These are phyloP conservation scores for Linepithema humile DNA, from an alignment of 1,140 invertebrate species.

Conservation along the genomic window DNA sequence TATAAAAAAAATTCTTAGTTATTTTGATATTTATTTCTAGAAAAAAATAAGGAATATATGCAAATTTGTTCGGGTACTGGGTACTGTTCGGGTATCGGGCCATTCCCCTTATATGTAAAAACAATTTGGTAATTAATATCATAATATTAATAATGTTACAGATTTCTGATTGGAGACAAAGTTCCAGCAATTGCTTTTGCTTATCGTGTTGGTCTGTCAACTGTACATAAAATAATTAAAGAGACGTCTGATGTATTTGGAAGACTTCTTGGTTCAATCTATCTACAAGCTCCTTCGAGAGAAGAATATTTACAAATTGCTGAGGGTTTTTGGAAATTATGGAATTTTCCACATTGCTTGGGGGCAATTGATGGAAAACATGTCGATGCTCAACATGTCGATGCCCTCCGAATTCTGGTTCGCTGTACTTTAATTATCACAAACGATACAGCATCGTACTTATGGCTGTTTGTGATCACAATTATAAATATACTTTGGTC, in stretches of 20 bases:
- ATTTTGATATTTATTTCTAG: too few species aligned
- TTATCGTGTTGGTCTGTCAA: constrained; percentile 6
- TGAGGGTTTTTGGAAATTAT: constrained; percentile 11
- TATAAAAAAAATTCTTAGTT: too few species aligned
- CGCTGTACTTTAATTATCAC: constrained; percentile 3
- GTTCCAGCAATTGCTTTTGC: constrained; percentile 13
- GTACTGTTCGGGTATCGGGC: too few species aligned
- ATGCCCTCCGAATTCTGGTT: neutral
- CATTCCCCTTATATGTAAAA: constrained; percentile 5
- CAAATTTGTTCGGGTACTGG: too few species aligned
- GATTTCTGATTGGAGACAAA: constrained; percentile 8
- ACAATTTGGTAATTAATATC: neutral
- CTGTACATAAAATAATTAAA: constrained; percentile 14
- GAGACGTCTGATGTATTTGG: constrained; percentile 6
- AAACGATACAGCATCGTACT: constrained; percentile 17
- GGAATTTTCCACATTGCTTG: constrained; percentile 3
- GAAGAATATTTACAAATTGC: constrained; percentile 5
- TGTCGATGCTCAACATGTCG: constrained; percentile 4
- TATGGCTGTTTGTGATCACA: neutral
- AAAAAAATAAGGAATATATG: too few species aligned
- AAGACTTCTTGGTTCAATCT: neutral
- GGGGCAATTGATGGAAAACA: constrained; percentile 1
- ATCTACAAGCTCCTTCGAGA: neutral
- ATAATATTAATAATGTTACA: neutral
- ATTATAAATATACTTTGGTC: neutral